Percentiles rank a stretch among this genome's conserved stretches.
These are phyloP conservation scores for Microtus montanus DNA, from an alignment of 2,113 vertebrate species.

Conservation along the genomic window DNA sequence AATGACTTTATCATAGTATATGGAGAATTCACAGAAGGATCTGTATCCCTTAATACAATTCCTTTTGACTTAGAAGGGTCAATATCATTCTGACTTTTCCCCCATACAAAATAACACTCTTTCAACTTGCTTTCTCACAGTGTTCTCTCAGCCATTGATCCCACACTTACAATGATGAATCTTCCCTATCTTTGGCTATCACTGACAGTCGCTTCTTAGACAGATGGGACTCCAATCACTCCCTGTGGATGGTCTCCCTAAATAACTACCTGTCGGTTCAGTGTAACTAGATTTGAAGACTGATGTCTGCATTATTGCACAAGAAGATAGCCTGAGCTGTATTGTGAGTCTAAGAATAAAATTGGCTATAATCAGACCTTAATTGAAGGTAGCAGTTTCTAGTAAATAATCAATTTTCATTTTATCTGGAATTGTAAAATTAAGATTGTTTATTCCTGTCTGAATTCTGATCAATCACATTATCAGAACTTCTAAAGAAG, in stretches of 20 bases:
- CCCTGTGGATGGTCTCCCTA: conserved; percentile 55
- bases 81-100: conserved; percentile 67
- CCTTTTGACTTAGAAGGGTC: conserved; percentile 62
- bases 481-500: not conserved
- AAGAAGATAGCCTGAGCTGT: conserved; percentile 23
- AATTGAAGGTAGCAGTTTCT: conserved; percentile 21
- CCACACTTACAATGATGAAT: conserved; percentile 72
- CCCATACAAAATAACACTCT: conserved; percentile 67
- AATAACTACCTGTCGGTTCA: conserved; percentile 67
- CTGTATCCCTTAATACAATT: conserved; percentile 58
- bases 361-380: not conserved
- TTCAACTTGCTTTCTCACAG: conserved; percentile 52
- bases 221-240: conserved; percentile 66
- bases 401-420: conserved; percentile 14
- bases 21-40: conserved; percentile 49
- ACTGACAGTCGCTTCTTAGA: conserved; percentile 62
- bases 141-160: conserved; percentile 64
- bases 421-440: not conserved
- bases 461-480: not conserved
- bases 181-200: conserved; percentile 64
- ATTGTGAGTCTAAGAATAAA: conserved; percentile 51
- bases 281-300: conserved; percentile 68
- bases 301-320: conserved; percentile 49
- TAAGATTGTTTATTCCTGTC: not conserved
- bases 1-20: conserved; percentile 58